Conservation (phyloP, 2,113 vertebrate species). For the Coturnix japonica region DNA sequence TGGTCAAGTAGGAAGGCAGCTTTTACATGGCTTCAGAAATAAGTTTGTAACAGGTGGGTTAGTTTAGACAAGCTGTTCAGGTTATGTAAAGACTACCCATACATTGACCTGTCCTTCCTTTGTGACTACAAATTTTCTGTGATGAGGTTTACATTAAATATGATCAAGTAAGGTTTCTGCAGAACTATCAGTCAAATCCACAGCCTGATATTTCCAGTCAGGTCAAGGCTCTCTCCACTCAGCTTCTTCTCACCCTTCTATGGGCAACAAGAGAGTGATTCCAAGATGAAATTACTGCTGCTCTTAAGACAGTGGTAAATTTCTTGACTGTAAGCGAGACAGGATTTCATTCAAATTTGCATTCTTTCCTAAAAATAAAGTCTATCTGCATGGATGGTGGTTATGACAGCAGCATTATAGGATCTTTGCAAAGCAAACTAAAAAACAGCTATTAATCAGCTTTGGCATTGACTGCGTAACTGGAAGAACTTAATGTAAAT, state of each 20-base stretch:
- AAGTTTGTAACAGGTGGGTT: neutral
- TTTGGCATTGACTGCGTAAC: neutral
- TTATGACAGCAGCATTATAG: neutral
- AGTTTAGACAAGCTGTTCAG: neutral
- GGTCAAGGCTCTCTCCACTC: neutral
- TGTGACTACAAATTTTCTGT: neutral
- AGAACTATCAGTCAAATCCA: neutral
- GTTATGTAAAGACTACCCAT: neutral
- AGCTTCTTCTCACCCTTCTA: neutral
- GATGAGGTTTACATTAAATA: neutral
- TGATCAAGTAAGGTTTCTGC: neutral
- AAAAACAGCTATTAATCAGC: neutral
- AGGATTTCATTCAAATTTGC: neutral
- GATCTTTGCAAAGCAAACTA: neutral
- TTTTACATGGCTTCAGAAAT: neutral
- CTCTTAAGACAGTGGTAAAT: neutral
- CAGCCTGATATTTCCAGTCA: neutral
- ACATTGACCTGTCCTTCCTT: neutral
- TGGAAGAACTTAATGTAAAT: neutral
- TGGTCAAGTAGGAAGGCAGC: neutral
- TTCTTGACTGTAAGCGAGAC: fast-evolving
- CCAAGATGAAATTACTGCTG: neutral
- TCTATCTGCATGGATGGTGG: neutral
- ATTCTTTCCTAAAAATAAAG: neutral
- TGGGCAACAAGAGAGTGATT: neutral